A percentile compares a stretch with the other conserved stretches of the same genome.
Conservation (phyloP, 2,888 invertebrate species). For the Pammene fasciana region DNA sequence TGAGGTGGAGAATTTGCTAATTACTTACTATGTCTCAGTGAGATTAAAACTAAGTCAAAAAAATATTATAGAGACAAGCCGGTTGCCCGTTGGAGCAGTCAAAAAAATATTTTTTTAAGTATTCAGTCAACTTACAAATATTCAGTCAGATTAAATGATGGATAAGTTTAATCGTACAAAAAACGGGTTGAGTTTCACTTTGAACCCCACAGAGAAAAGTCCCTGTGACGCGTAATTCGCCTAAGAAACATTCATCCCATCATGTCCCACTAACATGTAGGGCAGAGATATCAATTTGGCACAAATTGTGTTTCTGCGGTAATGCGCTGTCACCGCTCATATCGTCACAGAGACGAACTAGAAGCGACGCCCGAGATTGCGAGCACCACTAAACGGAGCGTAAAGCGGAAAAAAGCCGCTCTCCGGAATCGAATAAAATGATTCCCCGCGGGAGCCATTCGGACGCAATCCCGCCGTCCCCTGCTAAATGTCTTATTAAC, state of each 20-base stretch:
- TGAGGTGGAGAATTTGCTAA: neutral
- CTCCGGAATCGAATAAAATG: constrained; percentile 88
- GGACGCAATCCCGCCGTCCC: constrained; percentile 85
- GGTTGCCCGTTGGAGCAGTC: too few species aligned
- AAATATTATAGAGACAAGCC: too few species aligned
- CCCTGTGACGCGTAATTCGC: neutral
- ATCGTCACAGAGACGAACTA: constrained; percentile 62
- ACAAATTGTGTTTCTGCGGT: constrained; percentile 59
- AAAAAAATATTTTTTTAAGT: too few species aligned
- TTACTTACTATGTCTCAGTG: too few species aligned
- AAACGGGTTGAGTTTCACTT: neutral
- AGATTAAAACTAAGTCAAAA: too few species aligned
- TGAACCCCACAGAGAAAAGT: neutral
- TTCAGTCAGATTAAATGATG: too few species aligned
- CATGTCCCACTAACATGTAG: constrained; percentile 56
- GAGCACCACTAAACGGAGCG: constrained; percentile 80
- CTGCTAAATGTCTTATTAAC: constrained; percentile 84
- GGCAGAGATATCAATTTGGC: constrained; percentile 52
- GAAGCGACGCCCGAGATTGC: constrained; percentile 59
- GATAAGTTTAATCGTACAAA: too few species aligned
- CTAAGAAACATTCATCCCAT: constrained; percentile 47
- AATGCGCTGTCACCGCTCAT: constrained; percentile 61
- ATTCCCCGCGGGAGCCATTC: constrained; percentile 89
- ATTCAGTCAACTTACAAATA: too few species aligned
- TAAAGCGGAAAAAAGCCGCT: constrained; percentile 80